These are phyloP conservation scores for Junonia oenone DNA, from an alignment of 2,888 invertebrate species.

Conservation along the genomic window DNA sequence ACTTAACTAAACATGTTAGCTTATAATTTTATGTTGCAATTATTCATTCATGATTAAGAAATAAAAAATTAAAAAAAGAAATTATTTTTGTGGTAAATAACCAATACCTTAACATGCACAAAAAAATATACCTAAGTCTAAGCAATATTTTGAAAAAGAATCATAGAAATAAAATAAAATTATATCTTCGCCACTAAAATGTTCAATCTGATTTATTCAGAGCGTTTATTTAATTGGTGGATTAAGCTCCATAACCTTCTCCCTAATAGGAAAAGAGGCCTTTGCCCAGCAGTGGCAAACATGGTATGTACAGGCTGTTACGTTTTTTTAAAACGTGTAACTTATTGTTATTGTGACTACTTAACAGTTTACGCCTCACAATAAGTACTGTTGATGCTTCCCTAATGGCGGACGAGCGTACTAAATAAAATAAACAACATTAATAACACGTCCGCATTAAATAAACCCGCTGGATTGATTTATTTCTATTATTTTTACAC, in stretches of 20 bases:
- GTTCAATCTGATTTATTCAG: too few species aligned
- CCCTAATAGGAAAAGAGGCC: too few species aligned
- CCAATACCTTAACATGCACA: too few species aligned
- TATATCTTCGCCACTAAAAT: background rate
- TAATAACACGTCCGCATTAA: constrained; percentile 39
- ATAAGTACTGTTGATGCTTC: constrained; percentile 37
- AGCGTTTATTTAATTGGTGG: too few species aligned
- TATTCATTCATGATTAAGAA: background rate
- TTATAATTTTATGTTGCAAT: background rate
- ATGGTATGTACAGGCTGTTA: too few species aligned
- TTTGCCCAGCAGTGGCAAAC: too few species aligned
- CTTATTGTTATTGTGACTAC: constrained; percentile 23
- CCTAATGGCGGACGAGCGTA: constrained; percentile 34
- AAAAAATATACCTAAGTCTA: too few species aligned
- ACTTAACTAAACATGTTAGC: background rate
- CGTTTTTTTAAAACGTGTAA: constrained; percentile 14
- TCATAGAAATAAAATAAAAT: background rate
- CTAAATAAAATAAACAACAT: constrained; percentile 43
- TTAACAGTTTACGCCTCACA: constrained; percentile 38
- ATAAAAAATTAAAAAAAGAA: too few species aligned
- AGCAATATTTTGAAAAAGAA: too few species aligned
- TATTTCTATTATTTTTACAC: constrained; percentile 29
- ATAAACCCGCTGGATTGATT: constrained; percentile 39
- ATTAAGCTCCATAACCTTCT: too few species aligned
- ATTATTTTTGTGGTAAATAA: too few species aligned